Conservation (phyloP, 2,797 vertebrate genomes). For the Myotis vivesi region DNA sequence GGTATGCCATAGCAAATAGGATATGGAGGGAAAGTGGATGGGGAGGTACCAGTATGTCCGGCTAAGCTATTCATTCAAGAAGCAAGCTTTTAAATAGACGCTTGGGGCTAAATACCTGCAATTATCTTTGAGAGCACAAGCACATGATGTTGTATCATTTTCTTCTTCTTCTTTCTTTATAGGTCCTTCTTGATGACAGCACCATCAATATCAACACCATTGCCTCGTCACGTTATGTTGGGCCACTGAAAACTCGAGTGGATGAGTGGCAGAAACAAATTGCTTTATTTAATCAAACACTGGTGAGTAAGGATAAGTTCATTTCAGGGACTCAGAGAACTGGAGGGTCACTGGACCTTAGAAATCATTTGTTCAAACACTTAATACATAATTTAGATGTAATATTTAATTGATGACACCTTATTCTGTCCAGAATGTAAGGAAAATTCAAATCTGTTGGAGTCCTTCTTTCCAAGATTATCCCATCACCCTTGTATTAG, state of each 20-base stretch:
- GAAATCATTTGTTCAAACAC: neutral
- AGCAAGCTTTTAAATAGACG: neutral
- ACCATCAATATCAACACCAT: conserved; percentile 88
- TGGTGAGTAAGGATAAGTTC: conserved; percentile 83
- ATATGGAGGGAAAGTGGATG: neutral
- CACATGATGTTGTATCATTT: neutral
- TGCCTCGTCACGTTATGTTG: conserved; percentile 89
- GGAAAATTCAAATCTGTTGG: neutral
- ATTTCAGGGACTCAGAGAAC: neutral
- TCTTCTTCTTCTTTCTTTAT: conserved; percentile 34
- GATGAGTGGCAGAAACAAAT: conserved; percentile 88
- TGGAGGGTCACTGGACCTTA: neutral
- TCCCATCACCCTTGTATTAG: neutral
- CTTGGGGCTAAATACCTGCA: neutral
- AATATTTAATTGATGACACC: neutral
- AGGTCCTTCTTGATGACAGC: conserved; percentile 91
- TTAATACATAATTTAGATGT: neutral
- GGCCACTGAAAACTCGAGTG: conserved; percentile 86
- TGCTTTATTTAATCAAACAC: conserved; percentile 89
- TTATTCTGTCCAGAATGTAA: neutral
- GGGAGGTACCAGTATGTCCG: neutral
- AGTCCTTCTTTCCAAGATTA: neutral
- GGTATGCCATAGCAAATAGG: neutral
- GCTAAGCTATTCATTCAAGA: neutral
- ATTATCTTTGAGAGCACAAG: neutral